phyloP scores from a whole-genome alignment of 2,113 vertebrate genomes.

The Nettapus auritus region DNA sequence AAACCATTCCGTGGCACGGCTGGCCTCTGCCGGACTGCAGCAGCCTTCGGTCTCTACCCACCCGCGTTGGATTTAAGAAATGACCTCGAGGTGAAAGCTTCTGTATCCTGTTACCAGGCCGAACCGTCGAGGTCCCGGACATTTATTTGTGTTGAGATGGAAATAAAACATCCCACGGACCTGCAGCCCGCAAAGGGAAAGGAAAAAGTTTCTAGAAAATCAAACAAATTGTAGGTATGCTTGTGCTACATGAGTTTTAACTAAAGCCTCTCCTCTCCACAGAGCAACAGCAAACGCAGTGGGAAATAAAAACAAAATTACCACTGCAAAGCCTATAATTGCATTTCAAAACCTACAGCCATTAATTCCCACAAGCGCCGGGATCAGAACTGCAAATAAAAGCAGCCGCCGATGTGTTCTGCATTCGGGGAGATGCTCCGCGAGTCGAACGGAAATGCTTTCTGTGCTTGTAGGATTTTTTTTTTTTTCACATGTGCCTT shows the following conservation, averaged over 20 bases:
- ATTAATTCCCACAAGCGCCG: conserved; percentile 33
- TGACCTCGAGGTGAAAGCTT: neutral
- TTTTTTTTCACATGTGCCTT: neutral
- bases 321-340: conserved; percentile 61
- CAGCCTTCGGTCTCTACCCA: neutral
- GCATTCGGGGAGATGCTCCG: neutral
- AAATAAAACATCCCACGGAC: conserved; percentile 18
- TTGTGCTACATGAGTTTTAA: conserved; percentile 36
- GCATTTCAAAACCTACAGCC: conserved; percentile 61
- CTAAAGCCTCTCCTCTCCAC: neutral
- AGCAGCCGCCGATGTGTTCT: neutral
- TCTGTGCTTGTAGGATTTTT: neutral
- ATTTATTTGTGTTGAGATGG: conserved; percentile 4
- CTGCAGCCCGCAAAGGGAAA: neutral
- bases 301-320: conserved; percentile 70
- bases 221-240: conserved; percentile 1
- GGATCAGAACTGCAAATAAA: conserved; percentile 30
- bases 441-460: accelerated
- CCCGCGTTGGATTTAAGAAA: neutral
- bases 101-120: neutral
- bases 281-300: conserved; percentile 48
- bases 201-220: conserved; percentile 20
- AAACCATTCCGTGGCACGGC: accelerated
- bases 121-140: accelerated
- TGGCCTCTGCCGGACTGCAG: neutral